phyloP scores from a whole-genome alignment of 2,797 vertebrate genomes.

The Pseudochromis fuscus region DNA sequence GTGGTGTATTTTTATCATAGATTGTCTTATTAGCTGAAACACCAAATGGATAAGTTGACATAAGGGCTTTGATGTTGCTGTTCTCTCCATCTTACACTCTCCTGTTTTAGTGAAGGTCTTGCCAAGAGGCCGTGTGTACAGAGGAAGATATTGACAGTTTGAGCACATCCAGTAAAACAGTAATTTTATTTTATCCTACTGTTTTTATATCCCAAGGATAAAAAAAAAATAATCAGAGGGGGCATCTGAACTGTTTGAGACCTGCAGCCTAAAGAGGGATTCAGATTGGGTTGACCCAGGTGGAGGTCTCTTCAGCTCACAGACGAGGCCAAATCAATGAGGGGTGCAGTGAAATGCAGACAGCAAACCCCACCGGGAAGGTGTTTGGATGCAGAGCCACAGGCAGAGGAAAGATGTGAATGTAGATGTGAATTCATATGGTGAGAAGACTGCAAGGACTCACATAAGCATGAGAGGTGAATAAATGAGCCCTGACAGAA shows the following conservation, averaged over 20 bases:
- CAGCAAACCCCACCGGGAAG: conserved; percentile 61
- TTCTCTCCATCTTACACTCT: conserved; percentile 33
- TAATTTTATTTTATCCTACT: conserved; percentile 46
- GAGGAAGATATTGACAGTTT: conserved; percentile 42
- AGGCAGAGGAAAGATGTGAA: conserved; percentile 62
- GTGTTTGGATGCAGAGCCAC: conserved; percentile 72
- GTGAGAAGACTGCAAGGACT: conserved; percentile 51
- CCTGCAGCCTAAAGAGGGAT: conserved; percentile 61
- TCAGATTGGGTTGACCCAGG: conserved; percentile 65
- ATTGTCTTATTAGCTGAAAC: conserved; percentile 7
- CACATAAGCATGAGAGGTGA: conserved; percentile 60
- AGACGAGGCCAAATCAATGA: conserved; percentile 75
- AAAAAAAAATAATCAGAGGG: conserved; percentile 56
- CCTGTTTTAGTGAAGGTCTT: conserved; percentile 24
- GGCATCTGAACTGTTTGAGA: conserved; percentile 61
- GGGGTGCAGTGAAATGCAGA: conserved; percentile 65
- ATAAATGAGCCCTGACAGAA: conserved; percentile 72
- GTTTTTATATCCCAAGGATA: conserved; percentile 56
- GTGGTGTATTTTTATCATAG: conserved; percentile 15
- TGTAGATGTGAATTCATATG: conserved; percentile 69
- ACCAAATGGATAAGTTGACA: conserved; percentile 1
- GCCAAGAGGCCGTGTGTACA: conserved; percentile 29
- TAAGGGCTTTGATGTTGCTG: conserved; percentile 18
- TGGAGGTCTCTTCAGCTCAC: conserved; percentile 64
- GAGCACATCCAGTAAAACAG: conserved; percentile 32